These are phyloP conservation scores for Caenorhabditis tropicalis DNA, from an alignment of 1,140 invertebrate species.

Conservation along the genomic window DNA sequence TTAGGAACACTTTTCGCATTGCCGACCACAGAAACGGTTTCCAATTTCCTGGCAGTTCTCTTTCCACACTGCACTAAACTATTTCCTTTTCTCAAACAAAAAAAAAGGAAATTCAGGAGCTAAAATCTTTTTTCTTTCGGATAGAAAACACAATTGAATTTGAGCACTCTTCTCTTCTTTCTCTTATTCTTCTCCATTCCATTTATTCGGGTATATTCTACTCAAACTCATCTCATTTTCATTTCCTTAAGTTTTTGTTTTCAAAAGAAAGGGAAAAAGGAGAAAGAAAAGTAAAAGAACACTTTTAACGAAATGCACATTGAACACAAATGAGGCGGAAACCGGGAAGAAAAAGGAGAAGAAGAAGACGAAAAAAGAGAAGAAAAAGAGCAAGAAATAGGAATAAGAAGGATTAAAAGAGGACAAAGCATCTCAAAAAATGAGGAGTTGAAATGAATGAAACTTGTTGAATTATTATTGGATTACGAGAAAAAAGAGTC, in stretches of 20 bases:
- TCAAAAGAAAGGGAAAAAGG: too few relatives aligned
- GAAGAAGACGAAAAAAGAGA: neutral
- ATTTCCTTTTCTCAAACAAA: neutral
- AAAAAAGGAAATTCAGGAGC: neutral
- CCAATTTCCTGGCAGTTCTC: neutral
- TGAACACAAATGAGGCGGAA: neutral
- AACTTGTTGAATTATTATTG: neutral
- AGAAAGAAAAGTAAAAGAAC: neutral
- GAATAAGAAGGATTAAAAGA: neutral
- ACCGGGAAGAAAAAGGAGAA: neutral
- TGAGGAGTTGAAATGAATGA: neutral
- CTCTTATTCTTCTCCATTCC: neutral
- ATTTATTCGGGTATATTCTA: neutral
- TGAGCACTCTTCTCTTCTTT: neutral
- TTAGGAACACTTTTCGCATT: too few relatives aligned
- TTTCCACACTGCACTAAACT: neutral
- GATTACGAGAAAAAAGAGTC: neutral
- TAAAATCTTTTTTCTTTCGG: neutral
- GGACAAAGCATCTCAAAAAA: neutral
- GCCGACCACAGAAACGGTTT: neutral
- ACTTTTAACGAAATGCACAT: neutral
- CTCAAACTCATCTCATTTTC: neutral
- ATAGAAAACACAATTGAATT: neutral
- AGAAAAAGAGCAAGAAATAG: neutral
- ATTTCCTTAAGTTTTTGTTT: neutral